Conservation (phyloP, 2,113 vertebrate species). For the Labeo rohita region DNA sequence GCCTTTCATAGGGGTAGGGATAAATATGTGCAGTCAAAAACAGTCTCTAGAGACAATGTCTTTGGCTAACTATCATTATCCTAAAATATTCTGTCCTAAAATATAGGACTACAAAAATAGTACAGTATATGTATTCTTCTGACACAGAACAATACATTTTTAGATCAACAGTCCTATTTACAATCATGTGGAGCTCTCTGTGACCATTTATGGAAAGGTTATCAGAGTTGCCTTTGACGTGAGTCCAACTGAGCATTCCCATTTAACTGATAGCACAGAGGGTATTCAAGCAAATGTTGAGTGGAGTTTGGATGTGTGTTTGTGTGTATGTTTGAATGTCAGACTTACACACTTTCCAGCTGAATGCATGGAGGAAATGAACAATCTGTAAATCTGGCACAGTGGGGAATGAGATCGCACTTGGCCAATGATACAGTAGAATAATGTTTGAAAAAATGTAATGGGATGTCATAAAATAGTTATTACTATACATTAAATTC, state of each 20-base stretch:
- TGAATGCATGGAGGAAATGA: not conserved
- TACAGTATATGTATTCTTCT: not conserved
- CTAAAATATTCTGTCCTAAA: conserved; percentile 5
- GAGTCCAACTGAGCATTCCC: conserved; percentile 31
- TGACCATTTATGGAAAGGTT: conserved; percentile 35
- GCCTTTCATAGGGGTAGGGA: not conserved
- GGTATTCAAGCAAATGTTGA: not conserved
- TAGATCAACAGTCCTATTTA: not conserved
- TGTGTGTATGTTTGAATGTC: not conserved
- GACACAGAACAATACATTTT: not conserved
- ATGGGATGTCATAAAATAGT: not conserved
- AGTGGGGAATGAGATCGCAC: not conserved
- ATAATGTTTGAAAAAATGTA: not conserved
- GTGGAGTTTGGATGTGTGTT: conserved; percentile 23
- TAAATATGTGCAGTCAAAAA: not conserved
- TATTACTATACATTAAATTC: not conserved
- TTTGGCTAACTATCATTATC: not conserved
- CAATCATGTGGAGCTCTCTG: not conserved
- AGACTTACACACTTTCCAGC: not conserved
- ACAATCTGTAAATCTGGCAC: conserved; percentile 5
- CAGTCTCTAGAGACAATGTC: not conserved
- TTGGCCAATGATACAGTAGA: not conserved
- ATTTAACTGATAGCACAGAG: conserved; percentile 33
- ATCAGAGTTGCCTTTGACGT: conserved; percentile 32
- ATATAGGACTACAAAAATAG: conserved; percentile 1